These are phyloP conservation scores for Aeoliscus strigatus DNA, from an alignment of 2,797 vertebrate genomes.

Conservation along the genomic window DNA sequence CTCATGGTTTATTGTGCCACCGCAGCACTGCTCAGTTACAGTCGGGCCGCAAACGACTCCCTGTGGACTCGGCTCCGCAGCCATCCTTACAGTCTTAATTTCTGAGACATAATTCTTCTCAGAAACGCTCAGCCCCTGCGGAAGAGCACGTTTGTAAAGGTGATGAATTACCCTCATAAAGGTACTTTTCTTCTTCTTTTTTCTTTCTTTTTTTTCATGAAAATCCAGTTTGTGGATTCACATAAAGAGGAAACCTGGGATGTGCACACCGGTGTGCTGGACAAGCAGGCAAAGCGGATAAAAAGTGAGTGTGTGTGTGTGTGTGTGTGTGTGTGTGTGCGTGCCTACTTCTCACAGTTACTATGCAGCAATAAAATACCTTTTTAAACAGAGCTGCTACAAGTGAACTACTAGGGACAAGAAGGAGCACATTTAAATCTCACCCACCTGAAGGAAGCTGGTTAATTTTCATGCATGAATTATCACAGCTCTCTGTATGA, in stretches of 20 bases:
- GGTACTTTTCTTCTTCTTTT: conserved; percentile 33
- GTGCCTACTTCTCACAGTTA: no score
- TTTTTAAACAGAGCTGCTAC: no score
- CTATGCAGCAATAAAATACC: no score
- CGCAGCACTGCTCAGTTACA: conserved; percentile 81
- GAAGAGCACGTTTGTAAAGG: conserved; percentile 87
- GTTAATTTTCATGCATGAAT: no score
- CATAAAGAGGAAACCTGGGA: conserved; percentile 72
- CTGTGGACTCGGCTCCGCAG: conserved; percentile 74
- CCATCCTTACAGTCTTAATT: conserved; percentile 91
- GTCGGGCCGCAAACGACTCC: conserved; percentile 86
- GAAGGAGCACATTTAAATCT: no score
- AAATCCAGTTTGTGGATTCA: conserved; percentile 65
- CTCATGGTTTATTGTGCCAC: conserved; percentile 81
- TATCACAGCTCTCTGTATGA: no score
- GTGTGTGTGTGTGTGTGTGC: no score
- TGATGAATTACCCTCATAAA: conserved; percentile 99
- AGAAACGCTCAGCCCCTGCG: conserved; percentile 83
- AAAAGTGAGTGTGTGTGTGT: conserved; percentile 3
- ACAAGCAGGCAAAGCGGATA: conserved; percentile 59
- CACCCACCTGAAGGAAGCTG: no score
- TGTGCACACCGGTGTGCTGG: conserved; percentile 48
- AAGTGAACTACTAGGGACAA: no score
- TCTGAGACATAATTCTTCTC: conserved; percentile 91
- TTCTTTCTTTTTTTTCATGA: no score